These are phyloP conservation scores for Aurelia sp. DNA, from an alignment of 30 jellyfish, hydroid and myxozoan genomes.

Conservation along the genomic window DNA sequence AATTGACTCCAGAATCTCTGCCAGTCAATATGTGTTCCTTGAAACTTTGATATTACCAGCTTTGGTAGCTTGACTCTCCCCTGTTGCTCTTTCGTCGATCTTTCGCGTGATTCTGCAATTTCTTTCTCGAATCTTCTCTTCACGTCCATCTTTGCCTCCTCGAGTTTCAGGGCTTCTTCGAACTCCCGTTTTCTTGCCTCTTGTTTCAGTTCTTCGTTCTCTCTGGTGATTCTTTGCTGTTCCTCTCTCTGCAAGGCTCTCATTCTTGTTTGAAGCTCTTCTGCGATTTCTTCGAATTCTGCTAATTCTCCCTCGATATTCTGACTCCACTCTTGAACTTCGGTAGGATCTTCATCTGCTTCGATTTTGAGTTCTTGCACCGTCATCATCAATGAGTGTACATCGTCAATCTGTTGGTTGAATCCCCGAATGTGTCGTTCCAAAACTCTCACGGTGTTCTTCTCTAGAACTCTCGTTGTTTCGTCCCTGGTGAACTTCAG, in stretches of 20 bases:
- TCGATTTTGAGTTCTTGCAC: conserved; percentile 13
- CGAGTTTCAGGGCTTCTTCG: conserved; percentile 22
- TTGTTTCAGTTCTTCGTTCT: neutral
- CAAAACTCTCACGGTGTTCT: conserved; percentile 2
- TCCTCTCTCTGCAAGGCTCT: conserved; percentile 7
- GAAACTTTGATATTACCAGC: conserved; percentile 48
- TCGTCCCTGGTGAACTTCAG: conserved; percentile 25
- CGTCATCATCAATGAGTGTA: conserved; percentile 9
- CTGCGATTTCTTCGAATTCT: neutral
- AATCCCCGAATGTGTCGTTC: conserved; percentile 11
- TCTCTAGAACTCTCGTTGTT: conserved; percentile 20
- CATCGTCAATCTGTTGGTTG: conserved; percentile 13
- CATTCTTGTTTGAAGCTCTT: neutral
- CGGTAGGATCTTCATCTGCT: conserved; percentile 12
- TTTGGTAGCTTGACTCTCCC: conserved; percentile 20
- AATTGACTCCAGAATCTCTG: conserved; percentile 62
- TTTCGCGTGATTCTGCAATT: neutral
- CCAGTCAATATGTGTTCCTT: conserved; percentile 70
- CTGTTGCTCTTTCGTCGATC: neutral
- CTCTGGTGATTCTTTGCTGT: neutral
- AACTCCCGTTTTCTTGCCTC: neutral
- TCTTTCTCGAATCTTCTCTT: neutral
- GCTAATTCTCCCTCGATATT: neutral
- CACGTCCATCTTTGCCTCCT: conserved; percentile 10
- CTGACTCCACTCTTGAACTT: too few relatives aligned